Conservation (phyloP, 2,797 vertebrate species). For the Austrolebias charrua region DNA sequence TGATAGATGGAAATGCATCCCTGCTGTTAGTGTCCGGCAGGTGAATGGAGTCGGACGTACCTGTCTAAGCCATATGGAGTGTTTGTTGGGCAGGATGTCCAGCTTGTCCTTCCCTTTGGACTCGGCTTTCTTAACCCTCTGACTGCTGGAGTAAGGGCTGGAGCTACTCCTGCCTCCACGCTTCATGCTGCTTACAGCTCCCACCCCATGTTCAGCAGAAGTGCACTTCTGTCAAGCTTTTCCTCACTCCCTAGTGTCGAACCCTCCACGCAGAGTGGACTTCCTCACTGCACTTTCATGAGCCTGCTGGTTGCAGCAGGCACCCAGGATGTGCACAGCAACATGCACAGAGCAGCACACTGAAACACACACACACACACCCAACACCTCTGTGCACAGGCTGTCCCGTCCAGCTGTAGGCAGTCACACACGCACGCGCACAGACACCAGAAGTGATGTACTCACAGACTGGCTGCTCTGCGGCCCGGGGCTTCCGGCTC, state of each 20-base stretch:
- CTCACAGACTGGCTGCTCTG: slow-evolving; percentile 82
- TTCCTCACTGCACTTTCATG: slow-evolving; percentile 27
- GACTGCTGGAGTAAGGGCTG: slow-evolving; percentile 78
- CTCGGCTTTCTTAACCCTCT: slow-evolving; percentile 70
- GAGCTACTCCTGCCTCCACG: slow-evolving; percentile 78
- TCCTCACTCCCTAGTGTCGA: not conserved
- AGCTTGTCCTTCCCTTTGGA: slow-evolving; percentile 56
- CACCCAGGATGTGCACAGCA: not conserved
- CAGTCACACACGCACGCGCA: slow-evolving; percentile 27
- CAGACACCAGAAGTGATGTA: slow-evolving; percentile 53
- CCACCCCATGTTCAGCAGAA: slow-evolving; percentile 22
- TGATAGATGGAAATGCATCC: not conserved
- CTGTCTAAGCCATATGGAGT: slow-evolving; percentile 81
- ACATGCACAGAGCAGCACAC: not conserved
- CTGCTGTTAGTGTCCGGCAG: not conserved
- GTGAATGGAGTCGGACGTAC: slow-evolving; percentile 66
- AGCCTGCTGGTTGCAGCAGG: slow-evolving; percentile 30
- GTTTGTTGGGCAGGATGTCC: slow-evolving; percentile 79
- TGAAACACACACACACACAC: not conserved
- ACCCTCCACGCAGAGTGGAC: slow-evolving; percentile 11
- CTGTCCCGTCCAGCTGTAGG: slow-evolving; percentile 31
- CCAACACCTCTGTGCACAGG: slow-evolving; percentile 9
- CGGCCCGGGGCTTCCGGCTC: slow-evolving; percentile 88
- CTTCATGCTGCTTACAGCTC: slow-evolving; percentile 58
- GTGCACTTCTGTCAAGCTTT: not conserved